A percentile compares a stretch with the other conserved stretches of the same genome.
These are phyloP conservation scores for Triops longicaudatus DNA, from an alignment of 1,140 invertebrate species.

Conservation along the genomic window DNA sequence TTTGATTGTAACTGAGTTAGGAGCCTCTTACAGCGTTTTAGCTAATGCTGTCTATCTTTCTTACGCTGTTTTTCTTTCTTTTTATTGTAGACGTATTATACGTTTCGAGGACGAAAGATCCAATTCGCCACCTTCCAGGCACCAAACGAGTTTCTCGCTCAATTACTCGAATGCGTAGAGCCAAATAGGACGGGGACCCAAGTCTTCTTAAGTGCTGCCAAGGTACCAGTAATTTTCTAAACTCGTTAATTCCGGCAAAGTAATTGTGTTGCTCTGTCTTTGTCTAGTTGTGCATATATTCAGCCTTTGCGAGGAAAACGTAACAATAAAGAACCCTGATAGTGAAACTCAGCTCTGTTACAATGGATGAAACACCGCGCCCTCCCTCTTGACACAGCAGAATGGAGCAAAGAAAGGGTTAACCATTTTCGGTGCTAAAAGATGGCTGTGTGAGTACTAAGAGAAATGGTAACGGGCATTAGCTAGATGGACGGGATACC, in stretches of 20 bases:
- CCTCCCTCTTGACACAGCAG: neutral
- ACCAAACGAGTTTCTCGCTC: conserved; percentile 6
- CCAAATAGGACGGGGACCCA: neutral
- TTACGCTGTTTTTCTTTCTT: too few species aligned
- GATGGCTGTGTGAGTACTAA: neutral
- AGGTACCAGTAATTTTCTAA: neutral
- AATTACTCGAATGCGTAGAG: neutral
- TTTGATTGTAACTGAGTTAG: too few species aligned
- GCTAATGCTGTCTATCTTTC: too few species aligned
- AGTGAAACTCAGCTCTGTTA: neutral
- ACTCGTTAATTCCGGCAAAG: neutral
- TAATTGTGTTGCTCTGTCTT: neutral
- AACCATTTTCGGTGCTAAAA: neutral
- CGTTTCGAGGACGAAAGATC: neutral
- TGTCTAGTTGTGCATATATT: neutral
- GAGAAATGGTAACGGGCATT: neutral
- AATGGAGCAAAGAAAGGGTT: neutral
- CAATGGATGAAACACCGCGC: neutral
- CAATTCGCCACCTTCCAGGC: neutral
- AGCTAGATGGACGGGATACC: neutral
- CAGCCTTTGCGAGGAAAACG: neutral
- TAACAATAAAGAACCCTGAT: neutral
- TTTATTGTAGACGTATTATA: neutral
- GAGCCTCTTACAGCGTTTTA: too few species aligned
- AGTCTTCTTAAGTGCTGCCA: neutral